Base-by-base conservation (phyloP, 2,113 vertebrate species). In the Myrmophylax atrothorax region DNA sequence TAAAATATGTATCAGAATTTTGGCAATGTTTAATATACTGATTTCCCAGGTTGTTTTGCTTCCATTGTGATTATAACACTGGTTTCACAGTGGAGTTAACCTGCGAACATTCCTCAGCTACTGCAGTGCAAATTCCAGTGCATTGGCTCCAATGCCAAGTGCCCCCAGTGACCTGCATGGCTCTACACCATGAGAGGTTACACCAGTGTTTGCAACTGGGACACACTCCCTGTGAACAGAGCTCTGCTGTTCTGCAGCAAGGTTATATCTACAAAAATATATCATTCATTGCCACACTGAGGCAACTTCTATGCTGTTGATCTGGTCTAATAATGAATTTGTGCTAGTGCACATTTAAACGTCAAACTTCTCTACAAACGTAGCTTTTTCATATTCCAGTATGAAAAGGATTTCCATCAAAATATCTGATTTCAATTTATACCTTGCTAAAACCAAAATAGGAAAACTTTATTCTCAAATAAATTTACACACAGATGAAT, bases 151-250 rank as follows among this genome's bases (percentile, higher is more conserved):
- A 52, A 38, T 35, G 40, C 12, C 60, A 78, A 47, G 38, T 17
- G 18, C 2, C 28, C 31, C n/a, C 38, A 46, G n/a, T 12, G 49
- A 62, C n/a, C 60, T 63, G 24, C 28, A 11, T 0, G 1, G 44
- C 31, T 58, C 46, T 22, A 10, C 50, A 74, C 8, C 8, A 8
- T 3, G 40, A 29, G 38, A 74, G 14, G 29, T 35, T 9, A 23
- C 40, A 70, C 10, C 38, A 75, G 12, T 9, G 35, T 56, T n/a
- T 40, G 26, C 25, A 85, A 63, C 3, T 7, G 29, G 38, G 29
- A 37, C 26, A 6, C 0, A 1, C 8, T 52, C 22, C 35, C 46
- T n/a, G 18, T 19, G 59, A 83, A 66, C 46, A 66, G 26, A 56
- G 38, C 24, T 86, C 46, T 70, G 37, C 42, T 67, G 10, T 6